Evolutionary conservation across 2,888 invertebrate species (phyloP), one percentile per base, ranked within the genome.

Genomic region (Ecliptopera silaceata): DNA sequence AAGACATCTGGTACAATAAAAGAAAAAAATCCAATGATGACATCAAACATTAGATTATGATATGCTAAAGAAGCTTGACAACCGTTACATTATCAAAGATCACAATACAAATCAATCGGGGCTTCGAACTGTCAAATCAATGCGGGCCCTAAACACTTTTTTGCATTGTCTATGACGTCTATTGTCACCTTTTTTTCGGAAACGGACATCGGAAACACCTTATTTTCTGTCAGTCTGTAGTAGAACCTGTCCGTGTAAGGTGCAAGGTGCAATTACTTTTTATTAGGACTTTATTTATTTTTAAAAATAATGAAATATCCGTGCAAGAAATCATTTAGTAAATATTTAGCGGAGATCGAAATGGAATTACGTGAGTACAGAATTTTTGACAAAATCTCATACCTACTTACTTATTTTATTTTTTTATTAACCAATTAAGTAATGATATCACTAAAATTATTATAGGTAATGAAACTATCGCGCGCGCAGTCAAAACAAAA

Each of bases 221-320:
- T 66, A 61, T 65, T 64, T 77, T 62, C 77, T 77, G 82, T 75
- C 90, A 90, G 90, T 90, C 75, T 66, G 63, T 71, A 73, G 79
- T 80, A 72, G 83, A 85, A 86, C 83, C 82, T 88, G 88, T 82
- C 66, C 66, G 82, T 53, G 89, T 80, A 79, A 89, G 86, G 90
- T 89, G 89, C 79, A 80, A 79, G 75, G 46, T 51, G 60, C 44
- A 47, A 49, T 56, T 52, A 55, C 43, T 59, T 56, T 60, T 61
- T 41, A 58, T 49, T 50, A 50, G 11, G 22, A 43, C 17, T 47
- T 41, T 15, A 39, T 55, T 59, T 38, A 38, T 11, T 55, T 61
- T 63, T 48, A 52, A 17, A 54, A 54, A 81, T 64, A 73, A 90
- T 90, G 90, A 90, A 88, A 78, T 88, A 87, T 68, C 88, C 88